These are phyloP conservation scores for Enteromius anoplus DNA, from an alignment of 2,797 vertebrate species.

Conservation along the genomic window DNA sequence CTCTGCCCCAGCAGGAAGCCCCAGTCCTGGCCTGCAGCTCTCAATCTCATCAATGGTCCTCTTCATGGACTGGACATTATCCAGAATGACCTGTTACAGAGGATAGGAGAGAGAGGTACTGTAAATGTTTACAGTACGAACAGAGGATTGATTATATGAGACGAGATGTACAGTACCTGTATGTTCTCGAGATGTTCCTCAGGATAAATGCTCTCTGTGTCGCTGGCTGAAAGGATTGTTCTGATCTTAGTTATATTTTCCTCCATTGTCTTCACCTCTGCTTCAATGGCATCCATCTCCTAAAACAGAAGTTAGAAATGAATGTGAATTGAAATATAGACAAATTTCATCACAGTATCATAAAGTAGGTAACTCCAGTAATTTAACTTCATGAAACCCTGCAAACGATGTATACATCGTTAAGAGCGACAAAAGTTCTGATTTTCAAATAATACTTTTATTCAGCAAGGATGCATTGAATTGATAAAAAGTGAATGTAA, in stretches of 20 bases:
- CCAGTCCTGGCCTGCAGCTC: constrained; percentile 76
- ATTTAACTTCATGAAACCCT: not conserved
- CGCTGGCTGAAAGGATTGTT: constrained; percentile 83
- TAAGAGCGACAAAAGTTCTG: not conserved
- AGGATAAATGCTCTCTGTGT: constrained; percentile 77
- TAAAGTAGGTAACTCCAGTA: not conserved
- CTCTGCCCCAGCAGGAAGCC: constrained; percentile 72
- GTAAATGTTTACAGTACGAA: not conserved
- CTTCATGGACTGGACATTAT: constrained; percentile 84
- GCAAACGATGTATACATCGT: not conserved
- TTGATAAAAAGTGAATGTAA: not conserved
- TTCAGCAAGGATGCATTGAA: not conserved
- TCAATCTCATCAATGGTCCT: constrained; percentile 81
- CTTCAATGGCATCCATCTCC: constrained; percentile 86
- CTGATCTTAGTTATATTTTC: constrained; percentile 85
- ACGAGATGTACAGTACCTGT: constrained; percentile 74
- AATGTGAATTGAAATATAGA: not conserved
- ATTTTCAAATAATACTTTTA: not conserved
- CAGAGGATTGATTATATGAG: not conserved
- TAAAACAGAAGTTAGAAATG: constrained; percentile 59
- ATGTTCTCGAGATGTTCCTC: constrained; percentile 85
- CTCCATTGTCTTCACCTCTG: constrained; percentile 86
- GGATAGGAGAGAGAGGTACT: not conserved
- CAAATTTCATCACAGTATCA: not conserved
- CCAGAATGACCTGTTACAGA: constrained; percentile 83